Base-by-base conservation (phyloP, 2,888 invertebrate species). In the Mellilla xanthometata region DNA sequence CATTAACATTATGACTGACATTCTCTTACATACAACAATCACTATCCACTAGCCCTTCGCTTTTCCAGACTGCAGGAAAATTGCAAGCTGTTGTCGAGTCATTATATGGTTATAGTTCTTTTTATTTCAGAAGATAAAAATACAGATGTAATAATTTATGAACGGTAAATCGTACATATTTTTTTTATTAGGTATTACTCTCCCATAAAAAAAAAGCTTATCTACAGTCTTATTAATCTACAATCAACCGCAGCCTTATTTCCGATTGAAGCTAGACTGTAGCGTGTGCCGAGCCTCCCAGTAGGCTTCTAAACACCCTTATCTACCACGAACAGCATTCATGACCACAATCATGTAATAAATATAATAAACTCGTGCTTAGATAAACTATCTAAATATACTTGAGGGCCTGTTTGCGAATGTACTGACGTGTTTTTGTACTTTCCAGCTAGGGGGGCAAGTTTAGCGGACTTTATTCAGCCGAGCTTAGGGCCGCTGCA, bases 401-500 rank as follows among this genome's bases (percentile, higher is more conserved):
- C 29, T n/a, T 15, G 22, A 9, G 24, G 10, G 9, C 35, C 15
- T 48, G 30, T 35, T 40, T 36, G 22, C 30, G 22, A 22, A 33
- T 12, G 27, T 40, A 9, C 10, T 19, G 7, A 31, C 5, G 28
- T 39, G 12, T 60, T 51, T 59, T 53, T 46, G 49, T 39, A 19
- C 23, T 39, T 81, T 90, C 85, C 81, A 96, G 96, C 95, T 36
- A 93, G 95, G 77, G 95, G 94, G 59, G 96, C 96, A 40, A 95
- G 95, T 68, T 91, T 96, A 72, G 97, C 98, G 34, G 98, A 99
- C 88, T 97, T 99, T 74, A 98, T 99, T 81, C 99, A 99, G 88
- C 99, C 99, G 39, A 98, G 98, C 75, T 93, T 99, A 70, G 96
- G 98, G 27, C 98, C 99, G 40, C 90, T 99, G 50, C 99, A 99